Base-by-base conservation (phyloP, 1,140 invertebrate species). In the Drosophila repleta region DNA sequence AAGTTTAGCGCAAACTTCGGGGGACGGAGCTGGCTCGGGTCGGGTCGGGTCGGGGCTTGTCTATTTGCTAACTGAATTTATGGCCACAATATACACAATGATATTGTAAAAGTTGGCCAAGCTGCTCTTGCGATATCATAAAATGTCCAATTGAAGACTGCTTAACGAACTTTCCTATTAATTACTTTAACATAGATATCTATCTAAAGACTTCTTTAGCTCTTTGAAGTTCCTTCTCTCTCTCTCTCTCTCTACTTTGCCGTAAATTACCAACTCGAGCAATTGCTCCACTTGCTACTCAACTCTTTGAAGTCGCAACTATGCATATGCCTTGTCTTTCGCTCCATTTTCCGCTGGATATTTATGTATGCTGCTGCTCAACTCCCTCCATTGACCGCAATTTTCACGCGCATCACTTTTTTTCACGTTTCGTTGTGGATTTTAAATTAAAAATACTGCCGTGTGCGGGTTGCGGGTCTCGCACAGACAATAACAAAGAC, bases 391-490 rank as follows among this genome's bases (percentile, higher is more conserved):
- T 29, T 58, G 62, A 66, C 68, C 68, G 53, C 74, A 76, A 68
- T 76, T 72, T 76, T 74, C 70, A 64, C 58, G 74, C 70, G 46
- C 48, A 74, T 60, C 53, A 60, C 35, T 57, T 57, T 53, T 39
- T 41, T 73, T 46, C 82, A 78, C 70, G 74, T 81, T 78, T 68
- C 66, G 64, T 63, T 85, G 78, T 82, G 81, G 82, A 81, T 78
- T 85, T 82, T 85, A 85, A 87, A 85, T 85, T 85, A 85, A 85
- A 85, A 85, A 85, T 66, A 75, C 82, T 63, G 74, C 70, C 55
- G 74, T 77, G 78, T 45, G 74, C 82, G 69, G 77, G 73, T 63
- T 81, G 77, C 29, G 60, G 61, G 81, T 67, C 55, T 49, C 15
- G 15, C 45, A 20, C 29, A 29, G 58, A 39, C 32, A 73, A 61